Conservation (phyloP, 1,140 invertebrate species). For the Drosophila subpulchrella region DNA sequence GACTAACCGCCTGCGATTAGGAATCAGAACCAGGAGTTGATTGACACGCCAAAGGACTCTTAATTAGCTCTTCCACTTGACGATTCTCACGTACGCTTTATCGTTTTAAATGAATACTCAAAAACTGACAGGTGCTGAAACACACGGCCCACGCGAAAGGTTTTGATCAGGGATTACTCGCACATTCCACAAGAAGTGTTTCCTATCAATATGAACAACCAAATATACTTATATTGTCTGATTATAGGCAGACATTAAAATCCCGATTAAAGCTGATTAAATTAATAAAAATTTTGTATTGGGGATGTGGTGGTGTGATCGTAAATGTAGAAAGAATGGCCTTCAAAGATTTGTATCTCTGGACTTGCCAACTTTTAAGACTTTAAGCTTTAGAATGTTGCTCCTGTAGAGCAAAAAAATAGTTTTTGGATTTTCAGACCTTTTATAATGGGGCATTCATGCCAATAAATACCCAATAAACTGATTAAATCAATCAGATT, state of each 20-base stretch:
- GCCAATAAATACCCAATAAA: neutral
- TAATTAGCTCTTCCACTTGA: constrained; percentile 24
- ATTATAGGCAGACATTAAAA: constrained; percentile 16
- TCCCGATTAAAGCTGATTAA: constrained; percentile 25
- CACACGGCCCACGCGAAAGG: constrained; percentile 17
- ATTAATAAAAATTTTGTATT: constrained; percentile 19
- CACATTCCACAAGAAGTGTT: neutral
- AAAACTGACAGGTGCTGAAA: constrained; percentile 17
- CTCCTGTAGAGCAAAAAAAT: neutral
- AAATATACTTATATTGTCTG: constrained; percentile 26
- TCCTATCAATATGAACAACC: constrained; percentile 25
- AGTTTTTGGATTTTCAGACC: neutral
- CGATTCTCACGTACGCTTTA: constrained; percentile 60
- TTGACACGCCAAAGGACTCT: constrained; percentile 40
- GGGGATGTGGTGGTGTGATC: neutral
- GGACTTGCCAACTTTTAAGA: neutral
- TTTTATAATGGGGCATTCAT: neutral
- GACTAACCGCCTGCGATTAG: constrained; percentile 66
- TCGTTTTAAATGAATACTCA: constrained; percentile 60
- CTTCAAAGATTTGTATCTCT: neutral
- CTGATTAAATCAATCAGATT: neutral
- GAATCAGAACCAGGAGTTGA: constrained; percentile 12
- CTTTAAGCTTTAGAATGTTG: neutral
- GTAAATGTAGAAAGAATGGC: too few species aligned
- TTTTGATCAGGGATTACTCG: constrained; percentile 14